Percentiles rank a stretch among this genome's conserved stretches.
Evolutionary conservation across 1,140 invertebrate species (phyloP).

Genomic region (Matsumurasca onukii): DNA sequence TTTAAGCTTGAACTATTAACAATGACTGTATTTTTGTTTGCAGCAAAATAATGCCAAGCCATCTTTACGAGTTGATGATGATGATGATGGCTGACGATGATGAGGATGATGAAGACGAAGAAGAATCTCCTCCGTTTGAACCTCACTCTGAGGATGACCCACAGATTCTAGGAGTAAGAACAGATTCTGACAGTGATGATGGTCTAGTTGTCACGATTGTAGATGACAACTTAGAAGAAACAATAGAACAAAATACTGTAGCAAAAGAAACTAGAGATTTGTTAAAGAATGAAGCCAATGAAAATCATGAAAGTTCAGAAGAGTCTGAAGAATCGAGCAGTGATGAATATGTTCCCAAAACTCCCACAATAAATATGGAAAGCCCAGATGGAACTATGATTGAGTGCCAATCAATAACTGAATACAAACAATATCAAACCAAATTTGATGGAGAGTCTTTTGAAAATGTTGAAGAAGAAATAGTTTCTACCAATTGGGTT

Average conservation of each 20-base stretch:
- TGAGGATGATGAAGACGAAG: slow-evolving; percentile 17
- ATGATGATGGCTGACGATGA: slow-evolving; percentile 1
- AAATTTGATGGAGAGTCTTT: slow-evolving; percentile 50
- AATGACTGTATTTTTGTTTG: no score
- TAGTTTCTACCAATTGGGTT: not conserved
- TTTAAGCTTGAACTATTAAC: no score
- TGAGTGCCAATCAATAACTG: slow-evolving; percentile 10
- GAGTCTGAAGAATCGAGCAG: slow-evolving; percentile 20
- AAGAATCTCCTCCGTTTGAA: slow-evolving; percentile 16
- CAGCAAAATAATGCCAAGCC: no score
- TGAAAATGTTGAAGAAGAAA: slow-evolving; percentile 40
- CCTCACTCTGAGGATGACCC: slow-evolving; percentile 11
- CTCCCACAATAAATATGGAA: slow-evolving; percentile 45
- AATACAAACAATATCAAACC: slow-evolving; percentile 39
- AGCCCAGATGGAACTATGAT: slow-evolving; percentile 44
- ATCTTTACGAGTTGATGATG: no score
- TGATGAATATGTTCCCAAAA: slow-evolving; percentile 34
- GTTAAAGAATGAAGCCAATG: slow-evolving; percentile 18
- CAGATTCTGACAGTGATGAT: not conserved
- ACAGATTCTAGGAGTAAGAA: slow-evolving; percentile 2
- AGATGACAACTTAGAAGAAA: slow-evolving; percentile 15
- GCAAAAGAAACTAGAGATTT: slow-evolving; percentile 49
- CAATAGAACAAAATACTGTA: slow-evolving; percentile 44
- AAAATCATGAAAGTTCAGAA: no score
- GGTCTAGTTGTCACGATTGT: not conserved